Base-by-base conservation (phyloP, 2,888 invertebrate genomes). In the Himalopsyche tibetana region DNA sequence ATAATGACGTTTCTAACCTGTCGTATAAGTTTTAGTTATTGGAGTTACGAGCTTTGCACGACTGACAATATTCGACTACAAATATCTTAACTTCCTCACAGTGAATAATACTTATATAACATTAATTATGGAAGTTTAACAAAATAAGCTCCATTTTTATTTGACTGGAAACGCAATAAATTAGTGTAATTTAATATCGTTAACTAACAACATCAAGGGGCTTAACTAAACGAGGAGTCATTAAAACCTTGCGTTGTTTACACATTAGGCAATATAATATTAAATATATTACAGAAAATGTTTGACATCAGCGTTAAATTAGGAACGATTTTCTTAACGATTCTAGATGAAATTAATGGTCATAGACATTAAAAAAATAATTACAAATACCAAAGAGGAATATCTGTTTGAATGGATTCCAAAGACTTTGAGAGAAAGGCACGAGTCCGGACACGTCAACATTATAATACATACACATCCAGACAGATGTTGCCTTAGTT, bases 241-340 rank as follows among this genome's bases (percentile, higher is more conserved):
- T 74, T 12, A 74, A 74, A 74, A 74, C 74, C 74, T 74, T 38
- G 74, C 74, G 28, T 74, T 74, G 74, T 74, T 74, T 74, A 74
- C 74, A 74, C 74, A 74, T 74, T 74, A 74, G 74, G 74, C 74
- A 36, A 74, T 74, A 74, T 74, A 74, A 74, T 74, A 74, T 74
- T 74, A 74, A 0, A 74, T 74, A 74, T 74, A 74, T 74, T 12
- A 74, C 74, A 74, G 74, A 74, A 36, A 74, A n/a, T 38, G 74
- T 38, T 74, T 38, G 74, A 74, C 74, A 74, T 36, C 74, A 36
- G 38, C 28, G 36, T 74, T 74, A 74, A 74, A 74, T 74, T 74
- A 74, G 5, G 74, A 74, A 74, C 38, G 36, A 74, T 74, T 38
- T 74, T 74, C 74, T 74, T 74, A 15, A 74, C 74, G 74, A 74